Conservation (phyloP, 2,888 invertebrate genomes). For the Pseudeuparius sepicola region DNA sequence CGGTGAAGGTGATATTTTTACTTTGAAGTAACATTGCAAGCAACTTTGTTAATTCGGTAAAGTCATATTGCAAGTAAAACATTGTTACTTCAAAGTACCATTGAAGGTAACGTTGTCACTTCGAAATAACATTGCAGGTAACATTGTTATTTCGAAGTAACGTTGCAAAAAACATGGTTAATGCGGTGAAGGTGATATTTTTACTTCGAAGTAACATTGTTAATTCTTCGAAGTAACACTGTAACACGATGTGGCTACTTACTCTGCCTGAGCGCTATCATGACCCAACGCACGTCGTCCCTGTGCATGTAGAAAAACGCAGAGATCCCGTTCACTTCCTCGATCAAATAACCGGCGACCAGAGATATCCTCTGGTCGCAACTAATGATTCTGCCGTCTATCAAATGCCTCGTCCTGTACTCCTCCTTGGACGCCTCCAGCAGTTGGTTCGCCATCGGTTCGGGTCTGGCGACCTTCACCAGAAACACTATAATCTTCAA, state of each 20-base stretch:
- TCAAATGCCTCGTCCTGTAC: constrained; percentile 80
- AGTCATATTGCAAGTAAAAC: background rate
- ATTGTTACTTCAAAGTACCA: background rate
- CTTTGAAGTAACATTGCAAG: too few species aligned
- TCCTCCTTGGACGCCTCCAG: constrained; percentile 67
- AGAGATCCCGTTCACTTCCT: constrained; percentile 78
- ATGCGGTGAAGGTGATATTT: too few species aligned
- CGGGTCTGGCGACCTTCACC: constrained; percentile 61
- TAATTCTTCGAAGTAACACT: constrained; percentile 10
- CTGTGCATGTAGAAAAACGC: constrained; percentile 86
- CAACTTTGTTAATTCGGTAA: too few species aligned
- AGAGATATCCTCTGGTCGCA: constrained; percentile 86
- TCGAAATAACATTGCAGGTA: background rate
- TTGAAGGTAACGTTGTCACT: constrained; percentile 1
- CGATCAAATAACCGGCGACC: constrained; percentile 80
- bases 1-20: too few species aligned
- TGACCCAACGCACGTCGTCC: constrained; percentile 82
- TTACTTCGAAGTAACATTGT: too few species aligned
- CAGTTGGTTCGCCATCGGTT: constrained; percentile 54
- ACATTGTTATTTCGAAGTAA: background rate
- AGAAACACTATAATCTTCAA: constrained; percentile 58
- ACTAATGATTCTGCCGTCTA: constrained; percentile 82
- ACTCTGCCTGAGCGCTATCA: constrained; percentile 80
- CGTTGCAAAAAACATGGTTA: too few species aligned
- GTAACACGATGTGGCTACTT: constrained; percentile 37